phyloP scores from a whole-genome alignment of 2,113 vertebrate species.

The Atherinomorus stipes region DNA sequence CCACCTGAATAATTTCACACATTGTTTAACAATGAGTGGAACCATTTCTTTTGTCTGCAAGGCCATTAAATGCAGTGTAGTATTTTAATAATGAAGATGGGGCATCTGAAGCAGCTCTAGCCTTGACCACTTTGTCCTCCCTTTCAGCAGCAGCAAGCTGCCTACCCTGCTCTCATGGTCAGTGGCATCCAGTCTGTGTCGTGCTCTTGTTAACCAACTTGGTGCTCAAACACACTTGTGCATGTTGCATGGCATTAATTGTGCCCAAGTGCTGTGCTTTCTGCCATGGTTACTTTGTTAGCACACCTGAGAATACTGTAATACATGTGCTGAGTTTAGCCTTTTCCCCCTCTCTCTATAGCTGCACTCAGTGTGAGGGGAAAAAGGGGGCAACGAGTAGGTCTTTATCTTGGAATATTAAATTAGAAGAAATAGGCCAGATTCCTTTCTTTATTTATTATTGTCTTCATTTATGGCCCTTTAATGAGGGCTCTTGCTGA shows the following conservation, averaged over 20 bases:
- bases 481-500: conserved; percentile 85
- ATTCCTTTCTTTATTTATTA: conserved; percentile 81
- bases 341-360: conserved; percentile 23
- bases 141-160: conserved; percentile 70
- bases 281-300: conserved; percentile 12
- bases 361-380: conserved; percentile 42
- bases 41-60: not conserved
- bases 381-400: conserved; percentile 60
- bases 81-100: not conserved
- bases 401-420: conserved; percentile 83
- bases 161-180: conserved; percentile 69
- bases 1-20: conserved; percentile 7
- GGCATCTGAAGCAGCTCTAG: conserved; percentile 9
- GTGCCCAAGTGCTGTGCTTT: conserved; percentile 22
- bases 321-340: conserved; percentile 40
- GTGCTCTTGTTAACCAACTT: conserved; percentile 36
- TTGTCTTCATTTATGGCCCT: conserved; percentile 80
- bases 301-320: conserved; percentile 22
- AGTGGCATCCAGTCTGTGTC: conserved; percentile 43
- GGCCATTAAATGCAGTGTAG: not conserved
- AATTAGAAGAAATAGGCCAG: conserved; percentile 79
- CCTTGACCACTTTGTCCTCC: conserved; percentile 40
- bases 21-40: conserved; percentile 3
- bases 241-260: conserved; percentile 51
- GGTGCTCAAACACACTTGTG: conserved; percentile 41